Evolutionary conservation across 2,888 invertebrate species (phyloP).

Genomic region (Macrostomum cliftonense): DNA sequence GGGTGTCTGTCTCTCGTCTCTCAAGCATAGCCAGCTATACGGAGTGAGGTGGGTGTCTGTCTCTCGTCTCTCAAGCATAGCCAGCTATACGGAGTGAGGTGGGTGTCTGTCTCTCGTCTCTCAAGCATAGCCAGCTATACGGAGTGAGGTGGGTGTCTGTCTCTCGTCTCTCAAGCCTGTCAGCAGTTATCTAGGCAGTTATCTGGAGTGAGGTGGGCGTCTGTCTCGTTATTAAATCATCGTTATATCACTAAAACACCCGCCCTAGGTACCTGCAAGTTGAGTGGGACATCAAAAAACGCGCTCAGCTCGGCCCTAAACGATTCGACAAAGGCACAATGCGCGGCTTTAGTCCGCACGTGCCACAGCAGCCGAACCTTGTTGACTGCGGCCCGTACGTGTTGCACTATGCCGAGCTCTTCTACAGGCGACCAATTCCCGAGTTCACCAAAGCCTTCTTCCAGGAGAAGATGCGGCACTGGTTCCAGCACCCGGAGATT

Average conservation of each 20-base stretch:
- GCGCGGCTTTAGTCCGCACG: slow-evolving; percentile 66
- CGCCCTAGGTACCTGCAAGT: slow-evolving; percentile 28
- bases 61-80: too few relatives aligned
- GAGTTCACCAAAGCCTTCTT: slow-evolving; percentile 48
- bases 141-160: too few relatives aligned
- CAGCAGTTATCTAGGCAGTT: too few relatives aligned
- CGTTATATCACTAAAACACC: not conserved
- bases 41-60: too few relatives aligned
- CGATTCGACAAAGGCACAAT: slow-evolving; percentile 64
- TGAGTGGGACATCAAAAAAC: slow-evolving; percentile 42
- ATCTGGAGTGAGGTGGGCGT: too few relatives aligned
- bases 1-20: too few relatives aligned
- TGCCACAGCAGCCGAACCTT: slow-evolving; percentile 91
- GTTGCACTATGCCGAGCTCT: slow-evolving; percentile 83
- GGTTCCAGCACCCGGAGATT: slow-evolving; percentile 69
- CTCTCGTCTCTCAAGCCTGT: too few relatives aligned
- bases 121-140: too few relatives aligned
- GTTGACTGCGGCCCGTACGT: slow-evolving; percentile 92
- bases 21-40: too few relatives aligned
- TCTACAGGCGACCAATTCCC: slow-evolving; percentile 59
- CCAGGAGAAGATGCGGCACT: slow-evolving; percentile 58
- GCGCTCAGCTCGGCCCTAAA: slow-evolving; percentile 16
- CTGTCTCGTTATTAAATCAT: too few relatives aligned
- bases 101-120: too few relatives aligned
- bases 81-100: too few relatives aligned